Evolutionary conservation across 2,888 invertebrate species (phyloP), one percentile per base, ranked within the genome.

Genomic region (Melipona beecheii): DNA sequence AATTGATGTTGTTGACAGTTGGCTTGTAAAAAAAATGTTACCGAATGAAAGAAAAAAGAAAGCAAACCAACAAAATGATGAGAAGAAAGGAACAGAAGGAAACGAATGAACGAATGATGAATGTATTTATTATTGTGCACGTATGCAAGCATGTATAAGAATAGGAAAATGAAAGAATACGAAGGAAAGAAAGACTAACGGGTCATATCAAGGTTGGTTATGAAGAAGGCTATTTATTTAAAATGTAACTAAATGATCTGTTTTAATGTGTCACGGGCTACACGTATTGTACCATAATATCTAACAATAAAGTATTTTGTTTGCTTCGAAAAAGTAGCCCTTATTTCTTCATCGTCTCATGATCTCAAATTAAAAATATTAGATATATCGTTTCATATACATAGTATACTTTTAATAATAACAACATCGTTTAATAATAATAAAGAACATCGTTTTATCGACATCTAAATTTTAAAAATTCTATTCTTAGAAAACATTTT

Each of bases 261-360:
- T 94, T 94, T 94, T 92, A 93, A 93, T 94, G 94, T 94, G 94
- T 94, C 94, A 94, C 93, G 94, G 94, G 94, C 94, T 94, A 94
- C 94, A 93, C 93, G 93, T 94, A 94, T 90, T 94, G 94, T 94
- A 94, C 92, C 93, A 93, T 94, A 94, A 93, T 94, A 94, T 94
- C 91, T 94, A 93, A 94, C 93, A 94, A 94, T 94, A 94, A 94
- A 94, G 92, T 94, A 94, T 94, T 94, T 94, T 94, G 94, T 94
- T 94, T 94, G 94, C 94, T 94, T 94, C 93, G 93, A 91, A 78
- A 71, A 27, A 5, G 49, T 9, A 21, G 24, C 43, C n/a, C 17
- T 52, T 43, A 13, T n/a, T 31, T 27, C 31, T 49, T 52, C n/a
- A 58, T 36, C 11, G 1, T 43, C 43, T 43, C 0, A 49, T 49